Evolutionary conservation across 2,888 invertebrate species (phyloP).

Genomic region (Stenotaenia linearis): DNA sequence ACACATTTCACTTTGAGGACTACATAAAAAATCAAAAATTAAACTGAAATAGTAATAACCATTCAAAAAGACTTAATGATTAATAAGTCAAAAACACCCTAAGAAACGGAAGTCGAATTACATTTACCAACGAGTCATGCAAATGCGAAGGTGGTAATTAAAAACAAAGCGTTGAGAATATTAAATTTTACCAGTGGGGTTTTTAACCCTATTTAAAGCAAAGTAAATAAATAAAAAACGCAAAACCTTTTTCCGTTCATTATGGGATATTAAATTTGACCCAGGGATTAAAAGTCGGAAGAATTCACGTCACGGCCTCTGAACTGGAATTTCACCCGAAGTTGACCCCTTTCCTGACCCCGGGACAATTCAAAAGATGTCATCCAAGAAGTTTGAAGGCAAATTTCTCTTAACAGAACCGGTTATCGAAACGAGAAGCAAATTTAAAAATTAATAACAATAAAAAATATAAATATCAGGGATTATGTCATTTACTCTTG

Average conservation of each 20-base stretch:
- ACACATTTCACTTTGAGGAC: conserved; percentile 1
- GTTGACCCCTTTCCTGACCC: not conserved
- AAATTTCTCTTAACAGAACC: not conserved
- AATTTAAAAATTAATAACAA: not conserved
- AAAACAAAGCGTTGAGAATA: conserved; percentile 8
- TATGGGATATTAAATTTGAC: not conserved
- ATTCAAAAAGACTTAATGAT: not conserved
- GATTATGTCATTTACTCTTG: not conserved
- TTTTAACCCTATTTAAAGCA: not conserved
- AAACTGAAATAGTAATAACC: not conserved
- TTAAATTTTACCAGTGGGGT: not conserved
- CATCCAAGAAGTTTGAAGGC: not conserved
- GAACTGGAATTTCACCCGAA: conserved; percentile 19
- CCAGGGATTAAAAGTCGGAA: conserved; percentile 3
- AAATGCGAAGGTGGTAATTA: conserved; percentile 8
- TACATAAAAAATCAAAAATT: not conserved
- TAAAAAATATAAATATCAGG: not conserved
- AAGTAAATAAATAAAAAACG: not conserved
- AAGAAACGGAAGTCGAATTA: not conserved
- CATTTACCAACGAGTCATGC: not conserved
- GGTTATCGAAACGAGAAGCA: not conserved
- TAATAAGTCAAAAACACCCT: not conserved
- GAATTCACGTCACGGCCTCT: not conserved
- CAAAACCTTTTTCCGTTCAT: not conserved
- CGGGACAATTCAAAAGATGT: not conserved